Base-by-base conservation (phyloP, 1,140 invertebrate genomes). In the Halesus radiatus region DNA sequence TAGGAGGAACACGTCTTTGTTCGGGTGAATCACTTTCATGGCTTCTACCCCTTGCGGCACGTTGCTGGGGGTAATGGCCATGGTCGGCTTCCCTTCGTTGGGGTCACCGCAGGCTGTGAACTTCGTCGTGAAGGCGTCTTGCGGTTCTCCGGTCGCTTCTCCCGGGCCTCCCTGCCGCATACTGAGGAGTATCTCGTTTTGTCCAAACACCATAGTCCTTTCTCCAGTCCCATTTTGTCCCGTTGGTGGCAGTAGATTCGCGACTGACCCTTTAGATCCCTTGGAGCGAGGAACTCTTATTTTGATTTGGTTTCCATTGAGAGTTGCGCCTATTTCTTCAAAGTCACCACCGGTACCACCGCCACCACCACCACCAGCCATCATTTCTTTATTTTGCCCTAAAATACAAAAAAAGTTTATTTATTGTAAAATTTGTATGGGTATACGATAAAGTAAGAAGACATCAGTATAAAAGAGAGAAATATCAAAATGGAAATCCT, bases 301-400 rank as follows among this genome's bases (percentile, higher is more conserved):
- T 15, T 85, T 88, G 8, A 88, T 74, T 22, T 85, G 84, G 74
- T 88, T 88, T n/a, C 85, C 85, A 5, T 87, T 87, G 84, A 88
- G 85, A 18, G 81, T 82, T 1, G 86, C 86, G 1, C 86, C 87
- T 58, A 88, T 88, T 83, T 88, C 87, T 81, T 88, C 77, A 53
- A n/a, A 72, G 18, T 78, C 76, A 32, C 18, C 15, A 45, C 37
- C 37, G 10, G 37, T 13, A 10, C 37, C 37, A n/a, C 68, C 76
- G n/a, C n/a, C n/a, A n/a, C n/a, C n/a, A 32, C 18, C 6, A 22
- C 45, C 37, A 5, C 32, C 75, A n/a, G 50, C 37, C 32, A 20
- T 0, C 66, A n/a, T n/a, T 45, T 52, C 8, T 50, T 10, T 37
- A 26, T 54, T 58, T 73, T 15, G 37, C 3, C 22, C 70, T 73